Evolutionary conservation across 2,797 vertebrate genomes (phyloP), one percentile per base, ranked within the genome.

Genomic region (Notolabrus celidotus): DNA sequence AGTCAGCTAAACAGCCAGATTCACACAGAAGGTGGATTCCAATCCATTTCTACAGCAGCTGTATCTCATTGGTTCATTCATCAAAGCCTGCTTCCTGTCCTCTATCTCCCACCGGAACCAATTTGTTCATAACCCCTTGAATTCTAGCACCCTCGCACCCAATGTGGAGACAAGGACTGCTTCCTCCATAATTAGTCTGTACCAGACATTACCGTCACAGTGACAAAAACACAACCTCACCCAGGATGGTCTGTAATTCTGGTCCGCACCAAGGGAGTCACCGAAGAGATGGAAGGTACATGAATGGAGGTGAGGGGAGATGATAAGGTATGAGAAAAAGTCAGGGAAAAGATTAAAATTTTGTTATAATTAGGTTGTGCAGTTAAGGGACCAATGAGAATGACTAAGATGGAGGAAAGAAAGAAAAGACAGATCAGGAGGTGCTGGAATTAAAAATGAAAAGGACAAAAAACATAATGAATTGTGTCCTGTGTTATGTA

Each of bases 111-210:
- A 89, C 79, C 81, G 86, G 89, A 92, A 91, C 89, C 90, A 92
- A 92, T 93, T 91, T 91, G 88, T 87, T 88, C 87, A 81, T 87
- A 90, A 90, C 85, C 86, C 86, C 84, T 84, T 84, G 81, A 86
- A 87, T 89, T 84, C 81, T 86, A 82, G 82, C 78, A 79, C 78
- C 85, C 73, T 60, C 56, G 27, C 74, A 80, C 77, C 74, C 52
- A 80, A 77, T 80, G 81, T 74, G 63, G 38, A 85, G 87, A 85
- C 87, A 79, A 83, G 83, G 64, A 71, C 65, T 12, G 58, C 71
- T 83, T 86, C 82, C 78, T 55, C 70, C 85, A 81, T 92, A 92
- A 93, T 92, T 90, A 90, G 89, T 87, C 82, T 84, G 85, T 84
- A 84, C 74, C 77, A 74, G 68, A 72, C 87, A 85, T 87, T 86